Evolutionary conservation across 1,140 invertebrate species (phyloP).

Genomic region (Brachionus plicatilis): DNA sequence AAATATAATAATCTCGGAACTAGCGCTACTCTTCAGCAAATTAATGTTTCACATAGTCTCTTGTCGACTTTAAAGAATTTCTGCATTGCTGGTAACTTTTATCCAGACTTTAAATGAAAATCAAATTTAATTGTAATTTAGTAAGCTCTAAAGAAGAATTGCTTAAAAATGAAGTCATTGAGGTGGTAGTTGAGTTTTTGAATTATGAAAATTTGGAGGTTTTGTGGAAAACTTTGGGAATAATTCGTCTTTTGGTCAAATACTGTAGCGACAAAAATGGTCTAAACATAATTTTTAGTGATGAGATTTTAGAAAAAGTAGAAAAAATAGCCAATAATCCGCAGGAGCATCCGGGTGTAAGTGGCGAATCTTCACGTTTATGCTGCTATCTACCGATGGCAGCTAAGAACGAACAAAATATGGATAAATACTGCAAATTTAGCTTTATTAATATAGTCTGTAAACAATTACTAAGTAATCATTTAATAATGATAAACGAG

Average conservation of each 20-base stretch:
- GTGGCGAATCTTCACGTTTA: background rate
- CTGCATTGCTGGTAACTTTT: slow-evolving; percentile 6
- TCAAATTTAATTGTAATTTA: background rate
- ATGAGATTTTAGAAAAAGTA: slow-evolving; percentile 14
- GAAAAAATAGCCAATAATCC: slow-evolving; percentile 8
- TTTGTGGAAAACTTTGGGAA: background rate
- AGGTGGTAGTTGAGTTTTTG: background rate
- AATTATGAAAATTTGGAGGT: slow-evolving; percentile 25
- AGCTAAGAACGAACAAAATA: background rate
- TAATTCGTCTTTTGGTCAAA: slow-evolving; percentile 33
- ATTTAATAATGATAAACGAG: slow-evolving; percentile 36
- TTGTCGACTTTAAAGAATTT: slow-evolving; percentile 15
- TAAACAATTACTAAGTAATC: slow-evolving; percentile 24
- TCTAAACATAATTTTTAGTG: background rate
- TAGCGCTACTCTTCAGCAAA: background rate
- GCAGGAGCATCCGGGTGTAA: slow-evolving; percentile 7
- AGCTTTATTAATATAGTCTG: background rate
- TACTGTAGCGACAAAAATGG: background rate
- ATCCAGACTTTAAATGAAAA: background rate
- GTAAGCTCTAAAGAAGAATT: slow-evolving; percentile 18
- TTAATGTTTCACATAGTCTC: slow-evolving; percentile 6
- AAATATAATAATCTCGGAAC: background rate
- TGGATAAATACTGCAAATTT: background rate
- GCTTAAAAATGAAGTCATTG: slow-evolving; percentile 3
- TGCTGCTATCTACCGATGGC: slow-evolving; percentile 32